Conservation (phyloP, 2,113 vertebrate species). For the Bombycilla garrulus region DNA sequence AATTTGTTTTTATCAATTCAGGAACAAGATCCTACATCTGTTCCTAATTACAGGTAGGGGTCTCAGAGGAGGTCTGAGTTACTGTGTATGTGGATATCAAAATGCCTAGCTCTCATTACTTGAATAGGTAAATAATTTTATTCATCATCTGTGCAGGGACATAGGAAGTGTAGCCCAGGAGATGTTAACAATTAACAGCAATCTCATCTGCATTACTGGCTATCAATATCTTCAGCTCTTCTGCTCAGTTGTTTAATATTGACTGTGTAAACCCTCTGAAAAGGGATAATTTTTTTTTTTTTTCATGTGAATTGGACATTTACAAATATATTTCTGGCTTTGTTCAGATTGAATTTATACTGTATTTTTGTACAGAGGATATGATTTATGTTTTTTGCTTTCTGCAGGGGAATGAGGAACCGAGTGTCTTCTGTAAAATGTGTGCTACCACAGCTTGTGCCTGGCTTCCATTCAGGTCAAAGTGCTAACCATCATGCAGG, state of each 20-base stretch:
- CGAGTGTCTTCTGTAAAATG: background rate
- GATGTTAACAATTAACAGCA: conserved; percentile 63
- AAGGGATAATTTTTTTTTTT: background rate
- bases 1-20: conserved; percentile 63
- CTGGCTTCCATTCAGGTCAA: background rate
- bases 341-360: background rate
- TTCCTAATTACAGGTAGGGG: conserved; percentile 60
- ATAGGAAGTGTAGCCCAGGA: conserved; percentile 3
- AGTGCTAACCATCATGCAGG: background rate
- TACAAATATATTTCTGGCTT: background rate
- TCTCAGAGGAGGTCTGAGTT: conserved; percentile 60
- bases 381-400: background rate
- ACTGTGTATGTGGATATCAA: conserved; percentile 42
- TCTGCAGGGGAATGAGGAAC: background rate
- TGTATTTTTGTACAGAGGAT: background rate
- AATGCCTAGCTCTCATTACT: conserved; percentile 49
- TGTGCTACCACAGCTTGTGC: background rate
- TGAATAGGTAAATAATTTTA: conserved; percentile 67
- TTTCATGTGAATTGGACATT: background rate
- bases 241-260: background rate
- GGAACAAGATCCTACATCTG: conserved; percentile 64
- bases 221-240: conserved; percentile 37
- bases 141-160: conserved; percentile 49
- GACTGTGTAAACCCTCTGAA: background rate
- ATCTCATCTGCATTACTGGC: conserved; percentile 23